Evolutionary conservation across 2,797 vertebrate genomes (phyloP).

Genomic region (Neostethus bicornis): DNA sequence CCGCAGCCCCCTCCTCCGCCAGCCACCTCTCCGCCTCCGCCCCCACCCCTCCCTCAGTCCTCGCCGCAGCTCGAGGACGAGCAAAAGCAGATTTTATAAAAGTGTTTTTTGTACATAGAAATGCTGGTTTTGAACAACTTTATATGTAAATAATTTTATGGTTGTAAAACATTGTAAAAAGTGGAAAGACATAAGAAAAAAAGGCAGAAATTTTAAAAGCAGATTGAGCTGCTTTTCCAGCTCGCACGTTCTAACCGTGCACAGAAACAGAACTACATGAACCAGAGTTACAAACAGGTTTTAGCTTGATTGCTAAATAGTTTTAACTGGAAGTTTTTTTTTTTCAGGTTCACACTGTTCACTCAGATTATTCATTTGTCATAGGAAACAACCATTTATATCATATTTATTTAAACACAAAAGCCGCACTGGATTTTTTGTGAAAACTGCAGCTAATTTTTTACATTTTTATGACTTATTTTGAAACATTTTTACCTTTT

Average conservation of each 20-base stretch:
- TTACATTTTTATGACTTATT: slow-evolving; percentile 51
- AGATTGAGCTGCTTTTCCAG: slow-evolving; percentile 32
- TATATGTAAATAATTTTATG: slow-evolving; percentile 70
- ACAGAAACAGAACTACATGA: slow-evolving; percentile 19
- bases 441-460: slow-evolving; percentile 64
- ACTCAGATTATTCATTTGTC: slow-evolving; percentile 24
- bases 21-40: slow-evolving; percentile 32
- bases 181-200: slow-evolving; percentile 5
- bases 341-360: slow-evolving; percentile 10
- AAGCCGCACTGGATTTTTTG: slow-evolving; percentile 21
- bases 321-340: slow-evolving; percentile 9
- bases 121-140: slow-evolving; percentile 79
- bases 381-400: slow-evolving; percentile 39
- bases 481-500: slow-evolving; percentile 39
- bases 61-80: slow-evolving; percentile 80
- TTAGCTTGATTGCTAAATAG: slow-evolving; percentile 5
- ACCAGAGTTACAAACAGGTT: slow-evolving; percentile 17
- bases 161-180: slow-evolving; percentile 64
- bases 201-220: background rate
- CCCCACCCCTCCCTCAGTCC: slow-evolving; percentile 27
- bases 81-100: slow-evolving; percentile 88
- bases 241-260: slow-evolving; percentile 19
- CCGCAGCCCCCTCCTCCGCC: slow-evolving; percentile 35
- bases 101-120: slow-evolving; percentile 81
- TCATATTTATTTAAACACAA: background rate